Conservation (phyloP, 2,113 vertebrate genomes). For the Pomatostomus ruficeps region DNA sequence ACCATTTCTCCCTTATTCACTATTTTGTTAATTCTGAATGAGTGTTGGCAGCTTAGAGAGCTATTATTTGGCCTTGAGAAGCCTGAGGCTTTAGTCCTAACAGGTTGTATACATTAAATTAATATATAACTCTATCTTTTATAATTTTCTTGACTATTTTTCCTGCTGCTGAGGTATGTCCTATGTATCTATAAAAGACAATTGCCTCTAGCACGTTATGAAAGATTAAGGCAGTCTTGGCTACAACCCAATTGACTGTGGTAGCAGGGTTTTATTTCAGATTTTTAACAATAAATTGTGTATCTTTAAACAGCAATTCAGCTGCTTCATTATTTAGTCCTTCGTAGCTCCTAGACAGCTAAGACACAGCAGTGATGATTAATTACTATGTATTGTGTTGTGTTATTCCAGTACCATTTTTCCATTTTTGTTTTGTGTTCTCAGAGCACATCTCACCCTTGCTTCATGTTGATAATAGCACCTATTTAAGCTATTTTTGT, state of each 20-base stretch:
- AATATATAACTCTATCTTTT: neutral
- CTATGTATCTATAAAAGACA: neutral
- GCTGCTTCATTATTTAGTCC: neutral
- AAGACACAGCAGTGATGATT: neutral
- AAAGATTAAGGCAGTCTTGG: neutral
- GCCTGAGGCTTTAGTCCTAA: neutral
- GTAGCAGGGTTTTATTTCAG: neutral
- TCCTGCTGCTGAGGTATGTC: neutral
- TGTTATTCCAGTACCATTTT: neutral
- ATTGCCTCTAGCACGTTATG: neutral
- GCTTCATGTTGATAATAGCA: neutral
- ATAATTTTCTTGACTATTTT: neutral
- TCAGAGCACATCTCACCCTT: neutral
- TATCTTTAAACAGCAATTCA: neutral
- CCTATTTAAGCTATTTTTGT: neutral
- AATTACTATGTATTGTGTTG: neutral
- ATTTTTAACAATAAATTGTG: conserved; percentile 2
- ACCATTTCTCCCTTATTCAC: conserved; percentile 15
- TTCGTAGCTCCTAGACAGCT: neutral
- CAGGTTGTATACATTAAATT: neutral
- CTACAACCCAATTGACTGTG: neutral
- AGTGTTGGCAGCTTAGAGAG: neutral
- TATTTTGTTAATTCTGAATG: conserved; percentile 24
- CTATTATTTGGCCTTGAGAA: neutral
- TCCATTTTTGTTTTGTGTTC: neutral